Conservation (phyloP, 2,888 invertebrate species). For the Troides oblongomaculatus region DNA sequence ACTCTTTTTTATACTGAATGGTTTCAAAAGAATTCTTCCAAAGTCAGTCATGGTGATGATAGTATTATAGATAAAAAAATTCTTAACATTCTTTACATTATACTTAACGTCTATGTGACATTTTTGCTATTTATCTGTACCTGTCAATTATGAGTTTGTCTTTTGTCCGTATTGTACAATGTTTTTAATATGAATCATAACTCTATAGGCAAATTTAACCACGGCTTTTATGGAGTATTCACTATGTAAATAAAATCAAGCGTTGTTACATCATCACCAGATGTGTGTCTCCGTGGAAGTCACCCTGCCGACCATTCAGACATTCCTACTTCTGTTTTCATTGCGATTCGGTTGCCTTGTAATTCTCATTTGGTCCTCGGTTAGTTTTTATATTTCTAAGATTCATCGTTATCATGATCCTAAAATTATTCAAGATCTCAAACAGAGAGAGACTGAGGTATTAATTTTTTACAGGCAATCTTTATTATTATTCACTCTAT, state of each 20-base stretch:
- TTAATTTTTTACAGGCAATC: too few species aligned
- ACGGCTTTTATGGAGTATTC: neutral
- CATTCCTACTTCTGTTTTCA: slow-evolving; percentile 47
- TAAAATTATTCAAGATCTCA: too few species aligned
- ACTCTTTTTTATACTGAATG: too few species aligned
- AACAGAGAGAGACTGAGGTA: too few species aligned
- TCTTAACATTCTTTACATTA: neutral
- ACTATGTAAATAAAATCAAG: neutral
- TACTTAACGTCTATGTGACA: neutral
- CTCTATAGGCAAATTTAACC: neutral
- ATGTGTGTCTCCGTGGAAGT: slow-evolving; percentile 44
- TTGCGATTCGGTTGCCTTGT: slow-evolving; percentile 43
- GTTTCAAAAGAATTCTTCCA: too few species aligned
- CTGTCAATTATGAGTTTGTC: neutral
- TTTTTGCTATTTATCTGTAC: neutral
- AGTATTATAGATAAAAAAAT: too few species aligned
- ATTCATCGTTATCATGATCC: too few species aligned
- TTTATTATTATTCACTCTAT: too few species aligned
- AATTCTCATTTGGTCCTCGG: slow-evolving; percentile 47
- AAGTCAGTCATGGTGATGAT: too few species aligned
- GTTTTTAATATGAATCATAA: slow-evolving; percentile 9
- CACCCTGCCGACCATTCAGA: slow-evolving; percentile 43
- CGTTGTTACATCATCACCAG: slow-evolving; percentile 13
- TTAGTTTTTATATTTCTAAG: slow-evolving; percentile 34
- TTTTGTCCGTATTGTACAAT: slow-evolving; percentile 1